phyloP scores from a whole-genome alignment of 2,113 vertebrate species.

The Syrrhaptes paradoxus region DNA sequence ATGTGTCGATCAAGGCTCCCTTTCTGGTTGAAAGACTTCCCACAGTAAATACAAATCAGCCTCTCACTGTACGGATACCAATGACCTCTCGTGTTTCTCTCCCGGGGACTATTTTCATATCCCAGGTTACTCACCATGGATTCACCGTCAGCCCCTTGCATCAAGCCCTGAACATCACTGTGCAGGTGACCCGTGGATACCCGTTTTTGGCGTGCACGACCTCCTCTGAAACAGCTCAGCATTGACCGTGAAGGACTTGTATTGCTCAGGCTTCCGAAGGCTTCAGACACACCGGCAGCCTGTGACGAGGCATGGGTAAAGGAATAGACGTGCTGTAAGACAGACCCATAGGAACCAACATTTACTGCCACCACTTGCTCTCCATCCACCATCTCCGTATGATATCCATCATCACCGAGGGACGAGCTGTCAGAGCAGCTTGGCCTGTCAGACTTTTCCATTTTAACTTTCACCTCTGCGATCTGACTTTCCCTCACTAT shows the following conservation, averaged over 20 bases:
- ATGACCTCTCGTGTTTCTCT: slow-evolving; percentile 88
- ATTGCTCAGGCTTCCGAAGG: slow-evolving; percentile 86
- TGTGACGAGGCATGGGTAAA: slow-evolving; percentile 83
- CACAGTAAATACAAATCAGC: slow-evolving; percentile 97
- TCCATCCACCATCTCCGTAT: slow-evolving; percentile 96
- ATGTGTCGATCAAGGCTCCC: slow-evolving; percentile 98
- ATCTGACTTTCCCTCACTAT: slow-evolving; percentile 90
- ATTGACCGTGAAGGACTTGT: slow-evolving; percentile 93
- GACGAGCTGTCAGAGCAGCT: slow-evolving; percentile 96
- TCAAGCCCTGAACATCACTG: slow-evolving; percentile 73
- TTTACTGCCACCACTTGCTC: slow-evolving; percentile 95
- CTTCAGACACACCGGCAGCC: slow-evolving; percentile 73
- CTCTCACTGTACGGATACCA: slow-evolving; percentile 97
- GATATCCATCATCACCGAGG: slow-evolving; percentile 94
- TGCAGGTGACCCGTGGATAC: slow-evolving; percentile 71
- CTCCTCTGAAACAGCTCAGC: slow-evolving; percentile 90
- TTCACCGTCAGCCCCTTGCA: slow-evolving; percentile 74
- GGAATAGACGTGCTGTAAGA: slow-evolving; percentile 88
- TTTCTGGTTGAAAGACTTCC: slow-evolving; percentile 99
- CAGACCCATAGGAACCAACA: slow-evolving; percentile 91
- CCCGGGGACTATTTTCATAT: slow-evolving; percentile 87
- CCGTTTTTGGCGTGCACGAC: slow-evolving; percentile 89
- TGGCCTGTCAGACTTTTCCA: slow-evolving; percentile 91
- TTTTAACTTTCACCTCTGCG: slow-evolving; percentile 92
- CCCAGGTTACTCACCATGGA: slow-evolving; percentile 73